Conservation (phyloP, 2,888 invertebrate genomes). For the Macrosoma leucophasiata region DNA sequence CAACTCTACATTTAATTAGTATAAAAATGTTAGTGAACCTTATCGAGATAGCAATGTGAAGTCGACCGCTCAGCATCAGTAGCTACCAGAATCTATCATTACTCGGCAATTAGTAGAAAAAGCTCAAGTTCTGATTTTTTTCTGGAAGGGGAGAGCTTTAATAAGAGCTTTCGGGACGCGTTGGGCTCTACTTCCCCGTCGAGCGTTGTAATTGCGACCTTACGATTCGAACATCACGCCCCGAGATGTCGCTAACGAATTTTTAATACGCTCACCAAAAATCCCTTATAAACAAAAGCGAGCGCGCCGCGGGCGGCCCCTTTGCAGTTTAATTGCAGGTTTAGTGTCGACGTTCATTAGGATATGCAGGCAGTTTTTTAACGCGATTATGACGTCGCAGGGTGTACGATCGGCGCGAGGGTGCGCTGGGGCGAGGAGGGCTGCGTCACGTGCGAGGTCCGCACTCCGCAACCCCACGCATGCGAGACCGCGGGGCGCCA, state of each 20-base stretch:
- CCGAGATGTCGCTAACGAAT: constrained; percentile 51
- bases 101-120: constrained; percentile 52
- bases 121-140: constrained; percentile 45
- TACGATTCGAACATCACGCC: constrained; percentile 57
- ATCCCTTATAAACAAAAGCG: constrained; percentile 25
- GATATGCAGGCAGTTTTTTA: constrained; percentile 71
- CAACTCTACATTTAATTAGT: too few relatives aligned
- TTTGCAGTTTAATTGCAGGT: constrained; percentile 64
- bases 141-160: constrained; percentile 44
- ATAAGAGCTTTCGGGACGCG: constrained; percentile 43
- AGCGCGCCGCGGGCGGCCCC: constrained; percentile 44
- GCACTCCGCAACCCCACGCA: constrained; percentile 74
- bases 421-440: constrained; percentile 68
- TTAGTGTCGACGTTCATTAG: constrained; percentile 68
- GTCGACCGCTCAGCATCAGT: too few relatives aligned
- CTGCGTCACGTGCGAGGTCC: constrained; percentile 74
- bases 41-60: too few relatives aligned
- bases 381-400: constrained; percentile 71
- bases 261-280: constrained; percentile 44
- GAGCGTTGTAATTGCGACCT: constrained; percentile 61
- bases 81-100: constrained; percentile 37
- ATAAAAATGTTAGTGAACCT: too few relatives aligned
- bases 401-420: constrained; percentile 50
- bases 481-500: constrained; percentile 74
- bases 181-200: constrained; percentile 37